These are phyloP conservation scores for Callitettix versicolor DNA, from an alignment of 1,140 invertebrate species.

Conservation along the genomic window DNA sequence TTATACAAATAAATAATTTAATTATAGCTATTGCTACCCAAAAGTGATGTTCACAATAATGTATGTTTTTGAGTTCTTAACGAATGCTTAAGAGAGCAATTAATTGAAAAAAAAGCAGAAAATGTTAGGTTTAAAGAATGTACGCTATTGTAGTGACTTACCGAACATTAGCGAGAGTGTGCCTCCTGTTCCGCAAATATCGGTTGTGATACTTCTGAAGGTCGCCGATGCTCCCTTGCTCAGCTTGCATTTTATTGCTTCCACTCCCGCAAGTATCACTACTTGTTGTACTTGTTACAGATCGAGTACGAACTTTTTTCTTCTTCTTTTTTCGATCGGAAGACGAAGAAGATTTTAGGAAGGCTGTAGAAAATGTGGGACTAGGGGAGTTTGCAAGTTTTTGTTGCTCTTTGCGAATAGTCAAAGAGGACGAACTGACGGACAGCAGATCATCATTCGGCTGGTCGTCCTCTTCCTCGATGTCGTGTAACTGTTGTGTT, in stretches of 20 bases:
- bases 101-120: no score
- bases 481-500: constrained; percentile 34
- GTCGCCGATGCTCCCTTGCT: constrained; percentile 77
- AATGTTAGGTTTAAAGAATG: no score
- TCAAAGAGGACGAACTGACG: constrained; percentile 17
- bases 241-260: constrained; percentile 67
- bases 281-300: constrained; percentile 31
- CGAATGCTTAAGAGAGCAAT: no score
- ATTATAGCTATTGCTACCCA: no score
- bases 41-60: no score
- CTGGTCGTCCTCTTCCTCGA: constrained; percentile 40
- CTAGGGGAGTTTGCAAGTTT: constrained; percentile 8
- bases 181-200: constrained; percentile 67
- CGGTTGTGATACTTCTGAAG: constrained; percentile 74
- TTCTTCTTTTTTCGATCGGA: constrained; percentile 13
- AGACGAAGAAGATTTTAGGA: constrained; percentile 4
- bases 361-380: constrained; percentile 9
- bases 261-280: constrained; percentile 32
- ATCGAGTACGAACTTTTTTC: constrained; percentile 36
- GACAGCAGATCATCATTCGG: constrained; percentile 15
- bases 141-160: no score
- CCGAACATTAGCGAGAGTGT: constrained; percentile 80
- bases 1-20: no score
- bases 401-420: constrained; percentile 12
- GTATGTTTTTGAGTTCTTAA: no score